Conservation (phyloP, 2,113 vertebrate genomes). For the Reinhardtius hippoglossoides region DNA sequence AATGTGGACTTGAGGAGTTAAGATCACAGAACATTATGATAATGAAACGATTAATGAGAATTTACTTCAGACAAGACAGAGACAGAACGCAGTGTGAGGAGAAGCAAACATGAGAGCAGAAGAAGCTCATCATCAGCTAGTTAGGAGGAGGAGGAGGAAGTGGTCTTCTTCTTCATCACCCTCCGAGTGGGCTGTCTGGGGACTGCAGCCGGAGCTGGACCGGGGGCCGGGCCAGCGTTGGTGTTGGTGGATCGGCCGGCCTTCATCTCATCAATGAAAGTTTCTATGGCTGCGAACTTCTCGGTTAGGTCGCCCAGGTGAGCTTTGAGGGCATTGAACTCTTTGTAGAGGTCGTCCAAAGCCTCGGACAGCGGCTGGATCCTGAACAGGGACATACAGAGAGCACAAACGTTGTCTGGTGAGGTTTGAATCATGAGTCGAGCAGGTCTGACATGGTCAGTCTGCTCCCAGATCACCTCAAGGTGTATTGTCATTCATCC, state of each 20-base stretch:
- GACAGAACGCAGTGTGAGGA: not conserved
- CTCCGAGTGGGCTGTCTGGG: constrained; percentile 57
- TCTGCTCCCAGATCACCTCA: no score
- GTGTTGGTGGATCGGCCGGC: constrained; percentile 3
- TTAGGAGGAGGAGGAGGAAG: constrained; percentile 35
- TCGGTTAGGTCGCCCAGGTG: constrained; percentile 83
- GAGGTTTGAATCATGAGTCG: not conserved
- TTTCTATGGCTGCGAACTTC: constrained; percentile 80
- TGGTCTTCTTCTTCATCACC: constrained; percentile 68
- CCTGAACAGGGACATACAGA: constrained; percentile 48
- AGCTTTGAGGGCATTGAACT: constrained; percentile 85
- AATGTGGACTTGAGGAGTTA: no score
- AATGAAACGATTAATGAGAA: not conserved
- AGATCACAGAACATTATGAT: not conserved
- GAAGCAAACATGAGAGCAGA: not conserved
- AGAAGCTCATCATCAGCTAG: accelerated
- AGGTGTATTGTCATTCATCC: no score
- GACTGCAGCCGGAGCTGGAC: not conserved
- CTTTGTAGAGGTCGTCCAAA: constrained; percentile 84
- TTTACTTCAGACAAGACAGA: not conserved
- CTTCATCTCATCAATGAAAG: constrained; percentile 83
- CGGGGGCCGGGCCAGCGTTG: not conserved
- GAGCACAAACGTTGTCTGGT: not conserved
- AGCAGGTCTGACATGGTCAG: not conserved
- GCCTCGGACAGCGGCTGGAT: constrained; percentile 85